Evolutionary conservation across 2,888 invertebrate genomes (phyloP).

Genomic region (Chydorus sphaericus): DNA sequence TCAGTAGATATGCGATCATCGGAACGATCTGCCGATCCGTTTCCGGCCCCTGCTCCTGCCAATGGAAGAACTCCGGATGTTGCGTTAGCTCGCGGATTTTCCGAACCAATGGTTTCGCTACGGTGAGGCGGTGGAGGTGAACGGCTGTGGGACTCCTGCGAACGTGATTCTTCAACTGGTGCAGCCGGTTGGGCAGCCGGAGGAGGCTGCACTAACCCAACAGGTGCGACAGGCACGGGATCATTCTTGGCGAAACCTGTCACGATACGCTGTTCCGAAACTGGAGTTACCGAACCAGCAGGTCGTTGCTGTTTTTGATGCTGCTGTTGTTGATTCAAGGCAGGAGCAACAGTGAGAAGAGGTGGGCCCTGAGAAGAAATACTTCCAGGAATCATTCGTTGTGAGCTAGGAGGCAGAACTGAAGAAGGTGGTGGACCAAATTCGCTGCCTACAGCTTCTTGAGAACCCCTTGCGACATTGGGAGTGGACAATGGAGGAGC

Average conservation of each 20-base stretch:
- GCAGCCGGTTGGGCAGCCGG: conserved; percentile 15
- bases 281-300: conserved; percentile 9
- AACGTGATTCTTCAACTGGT: conserved; percentile 8
- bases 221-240: neutral
- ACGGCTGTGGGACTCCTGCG: conserved; percentile 4
- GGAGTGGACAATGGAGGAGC: neutral
- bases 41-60: neutral
- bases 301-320: neutral
- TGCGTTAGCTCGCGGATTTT: conserved; percentile 14
- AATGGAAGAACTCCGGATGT: neutral
- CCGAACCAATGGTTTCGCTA: conserved; percentile 24
- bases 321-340: neutral
- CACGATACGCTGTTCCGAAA: conserved; percentile 13
- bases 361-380: neutral
- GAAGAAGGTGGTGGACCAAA: conserved; percentile 8
- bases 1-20: conserved; percentile 7
- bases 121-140: conserved; percentile 19
- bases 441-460: conserved; percentile 14
- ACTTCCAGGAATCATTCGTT: conserved; percentile 16
- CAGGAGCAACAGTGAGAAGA: neutral
- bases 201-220: neutral
- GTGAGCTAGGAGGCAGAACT: conserved; percentile 13
- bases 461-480: neutral
- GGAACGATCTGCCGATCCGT: neutral
- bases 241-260: conserved; percentile 14